Conservation (phyloP, 2,888 invertebrate species). For the Pachliopta kotzebuea region DNA sequence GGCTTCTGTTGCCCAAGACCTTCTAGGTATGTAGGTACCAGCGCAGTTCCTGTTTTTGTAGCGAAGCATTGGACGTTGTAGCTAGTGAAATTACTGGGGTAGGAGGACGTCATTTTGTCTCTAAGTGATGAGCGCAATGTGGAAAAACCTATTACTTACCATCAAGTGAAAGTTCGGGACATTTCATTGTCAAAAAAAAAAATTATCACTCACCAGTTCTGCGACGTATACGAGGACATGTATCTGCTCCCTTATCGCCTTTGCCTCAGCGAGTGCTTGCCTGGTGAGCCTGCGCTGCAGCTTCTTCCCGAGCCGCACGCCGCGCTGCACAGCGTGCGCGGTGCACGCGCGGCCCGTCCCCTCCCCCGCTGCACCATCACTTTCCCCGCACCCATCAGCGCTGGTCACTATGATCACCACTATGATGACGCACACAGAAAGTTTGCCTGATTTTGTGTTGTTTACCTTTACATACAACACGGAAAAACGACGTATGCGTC, state of each 20-base stretch:
- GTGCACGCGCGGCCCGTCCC: constrained; percentile 79
- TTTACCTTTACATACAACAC: too few species aligned
- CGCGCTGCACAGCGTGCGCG: constrained; percentile 88
- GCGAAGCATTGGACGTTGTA: too few species aligned
- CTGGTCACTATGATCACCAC: constrained; percentile 73
- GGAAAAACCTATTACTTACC: too few species aligned
- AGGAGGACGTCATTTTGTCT: too few species aligned
- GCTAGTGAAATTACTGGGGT: too few species aligned
- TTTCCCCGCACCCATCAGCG: constrained; percentile 50
- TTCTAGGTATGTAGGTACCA: too few species aligned
- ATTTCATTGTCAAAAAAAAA: too few species aligned
- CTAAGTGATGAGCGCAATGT: too few species aligned
- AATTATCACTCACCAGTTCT: constrained; percentile 86
- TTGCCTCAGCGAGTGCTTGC: constrained; percentile 89
- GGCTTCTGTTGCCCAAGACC: too few species aligned
- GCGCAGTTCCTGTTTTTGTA: too few species aligned
- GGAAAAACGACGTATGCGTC: too few species aligned
- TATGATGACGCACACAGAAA: constrained; percentile 42
- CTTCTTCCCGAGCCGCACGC: constrained; percentile 88
- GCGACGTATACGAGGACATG: constrained; percentile 88
- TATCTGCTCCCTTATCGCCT: constrained; percentile 89
- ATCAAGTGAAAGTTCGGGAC: too few species aligned
- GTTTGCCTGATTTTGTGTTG: constrained; percentile 14
- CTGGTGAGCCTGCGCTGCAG: constrained; percentile 87
- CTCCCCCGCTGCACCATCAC: constrained; percentile 32